Evolutionary conservation across 2,888 invertebrate species (phyloP).

Genomic region (Pasiphila rectangulata): DNA sequence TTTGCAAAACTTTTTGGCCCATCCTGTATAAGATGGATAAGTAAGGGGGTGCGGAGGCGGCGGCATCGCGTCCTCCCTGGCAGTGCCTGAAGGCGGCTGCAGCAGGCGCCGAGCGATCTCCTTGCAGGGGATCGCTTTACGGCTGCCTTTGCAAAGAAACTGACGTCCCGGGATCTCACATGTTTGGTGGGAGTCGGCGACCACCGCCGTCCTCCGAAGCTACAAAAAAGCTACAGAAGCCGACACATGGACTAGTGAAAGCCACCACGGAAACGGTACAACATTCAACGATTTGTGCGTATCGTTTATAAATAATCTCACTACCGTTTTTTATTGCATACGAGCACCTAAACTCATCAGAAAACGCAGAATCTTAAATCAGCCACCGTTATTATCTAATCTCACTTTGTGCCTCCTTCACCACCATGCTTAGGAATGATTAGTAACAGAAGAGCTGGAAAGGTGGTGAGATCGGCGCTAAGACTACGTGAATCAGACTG

Average conservation of each 20-base stretch:
- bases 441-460: background rate
- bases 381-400: slow-evolving; percentile 15
- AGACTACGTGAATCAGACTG: no score
- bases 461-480: no score
- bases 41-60: background rate
- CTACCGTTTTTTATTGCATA: slow-evolving; percentile 19
- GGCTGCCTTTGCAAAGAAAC: background rate
- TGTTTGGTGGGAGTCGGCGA: background rate
- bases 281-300: slow-evolving; percentile 25
- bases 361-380: no score
- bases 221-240: background rate
- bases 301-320: slow-evolving; percentile 20
- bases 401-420: no score
- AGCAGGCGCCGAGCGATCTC: background rate
- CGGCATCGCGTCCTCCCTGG: slow-evolving; percentile 8
- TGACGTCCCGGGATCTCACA: background rate
- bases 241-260: background rate
- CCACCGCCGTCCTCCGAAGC: background rate
- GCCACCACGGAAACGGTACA: slow-evolving; percentile 1
- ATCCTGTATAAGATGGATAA: no score
- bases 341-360: slow-evolving; percentile 15
- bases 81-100: background rate
- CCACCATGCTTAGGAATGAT: no score
- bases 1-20: no score
- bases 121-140: background rate